Percentiles rank a stretch among this genome's conserved stretches.
These are phyloP conservation scores for Acridotheres tristis DNA, from an alignment of 2,797 vertebrate genomes.

Conservation along the genomic window DNA sequence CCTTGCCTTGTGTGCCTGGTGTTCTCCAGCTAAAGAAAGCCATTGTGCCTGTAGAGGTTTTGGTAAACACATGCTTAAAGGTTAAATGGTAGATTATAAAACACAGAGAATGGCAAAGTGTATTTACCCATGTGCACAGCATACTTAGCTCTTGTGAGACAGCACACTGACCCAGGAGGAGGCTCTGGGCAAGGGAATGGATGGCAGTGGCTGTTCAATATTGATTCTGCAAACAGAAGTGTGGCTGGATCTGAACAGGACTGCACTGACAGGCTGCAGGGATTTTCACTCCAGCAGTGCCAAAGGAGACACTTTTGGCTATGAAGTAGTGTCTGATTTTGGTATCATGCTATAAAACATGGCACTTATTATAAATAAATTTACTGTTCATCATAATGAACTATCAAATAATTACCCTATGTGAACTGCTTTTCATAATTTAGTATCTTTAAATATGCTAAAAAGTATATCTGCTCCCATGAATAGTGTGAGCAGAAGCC, in stretches of 20 bases:
- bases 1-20: not conserved
- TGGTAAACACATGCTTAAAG: not conserved
- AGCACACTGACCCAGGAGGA: not conserved
- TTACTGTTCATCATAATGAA: not conserved
- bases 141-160: not conserved
- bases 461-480: not conserved
- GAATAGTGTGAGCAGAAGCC: not conserved
- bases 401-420: constrained; percentile 39
- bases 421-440: constrained; percentile 44
- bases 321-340: not conserved
- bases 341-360: not conserved
- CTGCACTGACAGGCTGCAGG: not conserved
- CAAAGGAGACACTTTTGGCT: not conserved
- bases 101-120: not conserved
- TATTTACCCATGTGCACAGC: not conserved
- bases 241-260: not conserved
- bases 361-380: not conserved
- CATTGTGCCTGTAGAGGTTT: not conserved
- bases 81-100: not conserved
- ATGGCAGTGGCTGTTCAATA: not conserved
- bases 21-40: not conserved
- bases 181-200: not conserved
- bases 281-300: not conserved
- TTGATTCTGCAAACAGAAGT: not conserved
- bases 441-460: constrained; percentile 20